Evolutionary conservation across 2,797 vertebrate genomes (phyloP).

Genomic region (Simalia tracyae): DNA sequence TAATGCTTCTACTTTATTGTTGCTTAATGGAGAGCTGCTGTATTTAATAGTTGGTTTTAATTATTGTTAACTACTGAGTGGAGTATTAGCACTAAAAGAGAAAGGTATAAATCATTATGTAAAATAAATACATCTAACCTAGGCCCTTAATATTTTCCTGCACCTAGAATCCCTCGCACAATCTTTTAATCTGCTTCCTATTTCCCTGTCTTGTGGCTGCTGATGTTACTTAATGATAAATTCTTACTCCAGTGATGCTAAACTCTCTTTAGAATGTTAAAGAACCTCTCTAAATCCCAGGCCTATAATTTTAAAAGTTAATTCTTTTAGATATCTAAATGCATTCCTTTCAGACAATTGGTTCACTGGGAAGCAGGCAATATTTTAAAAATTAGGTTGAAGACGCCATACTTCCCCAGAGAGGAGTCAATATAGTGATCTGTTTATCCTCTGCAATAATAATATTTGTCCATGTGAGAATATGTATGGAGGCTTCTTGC

Average conservation of each 20-base stretch:
- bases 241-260: not conserved
- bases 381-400: constrained; percentile 58
- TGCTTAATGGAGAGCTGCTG: not conserved
- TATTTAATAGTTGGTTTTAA: not conserved
- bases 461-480: constrained; percentile 77
- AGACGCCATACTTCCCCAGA: constrained; percentile 58
- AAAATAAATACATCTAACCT: not conserved
- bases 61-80: not conserved
- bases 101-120: not conserved
- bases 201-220: not conserved
- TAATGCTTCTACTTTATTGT: not conserved
- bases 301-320: constrained; percentile 2
- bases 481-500: constrained; percentile 69
- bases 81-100: not conserved
- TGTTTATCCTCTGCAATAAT: constrained; percentile 75
- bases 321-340: constrained; percentile 34
- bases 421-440: constrained; percentile 65
- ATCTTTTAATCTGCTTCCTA: not conserved
- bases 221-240: constrained; percentile 12
- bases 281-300: not conserved
- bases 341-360: constrained; percentile 55
- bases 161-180: not conserved
- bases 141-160: not conserved
- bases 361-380: constrained; percentile 31
- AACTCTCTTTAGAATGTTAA: constrained; percentile 18